phyloP scores from a whole-genome alignment of 2,797 vertebrate species.

The Malurus splendens region DNA sequence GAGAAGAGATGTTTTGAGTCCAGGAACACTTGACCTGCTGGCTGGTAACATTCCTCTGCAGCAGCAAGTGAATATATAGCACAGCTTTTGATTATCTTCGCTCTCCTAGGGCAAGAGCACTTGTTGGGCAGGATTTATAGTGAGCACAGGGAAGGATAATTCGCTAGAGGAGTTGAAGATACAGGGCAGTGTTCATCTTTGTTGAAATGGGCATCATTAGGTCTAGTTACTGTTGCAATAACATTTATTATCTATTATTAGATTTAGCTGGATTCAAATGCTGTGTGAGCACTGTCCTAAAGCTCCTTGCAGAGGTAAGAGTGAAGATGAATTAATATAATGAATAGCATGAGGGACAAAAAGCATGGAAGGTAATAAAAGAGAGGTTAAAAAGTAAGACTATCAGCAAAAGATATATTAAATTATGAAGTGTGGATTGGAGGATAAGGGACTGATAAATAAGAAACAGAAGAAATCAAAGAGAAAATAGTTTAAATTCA shows the following conservation, averaged over 20 bases:
- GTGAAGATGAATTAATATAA: not conserved
- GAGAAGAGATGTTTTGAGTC: accelerated
- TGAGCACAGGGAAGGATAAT: not conserved
- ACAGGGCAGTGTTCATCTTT: not conserved
- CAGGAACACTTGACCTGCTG: not conserved
- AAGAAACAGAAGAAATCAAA: not conserved
- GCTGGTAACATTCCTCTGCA: not conserved
- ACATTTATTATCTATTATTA: not conserved
- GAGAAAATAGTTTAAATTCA: not conserved
- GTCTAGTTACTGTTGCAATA: not conserved
- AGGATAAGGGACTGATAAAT: not conserved
- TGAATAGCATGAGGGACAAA: not conserved
- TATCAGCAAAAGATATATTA: not conserved
- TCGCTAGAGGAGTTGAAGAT: not conserved
- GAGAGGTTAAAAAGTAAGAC: not conserved
- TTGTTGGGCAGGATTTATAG: not conserved
- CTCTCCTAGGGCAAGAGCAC: not conserved
- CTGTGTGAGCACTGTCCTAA: not conserved
- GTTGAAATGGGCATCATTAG: not conserved
- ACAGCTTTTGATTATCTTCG: not conserved
- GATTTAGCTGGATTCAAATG: not conserved
- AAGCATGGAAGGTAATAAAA: not conserved
- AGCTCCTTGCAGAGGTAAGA: not conserved
- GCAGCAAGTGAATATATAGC: not conserved
- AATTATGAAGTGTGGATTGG: not conserved